phyloP scores from a whole-genome alignment of 2,113 vertebrate genomes.

The Brachypodius melanocephalos region DNA sequence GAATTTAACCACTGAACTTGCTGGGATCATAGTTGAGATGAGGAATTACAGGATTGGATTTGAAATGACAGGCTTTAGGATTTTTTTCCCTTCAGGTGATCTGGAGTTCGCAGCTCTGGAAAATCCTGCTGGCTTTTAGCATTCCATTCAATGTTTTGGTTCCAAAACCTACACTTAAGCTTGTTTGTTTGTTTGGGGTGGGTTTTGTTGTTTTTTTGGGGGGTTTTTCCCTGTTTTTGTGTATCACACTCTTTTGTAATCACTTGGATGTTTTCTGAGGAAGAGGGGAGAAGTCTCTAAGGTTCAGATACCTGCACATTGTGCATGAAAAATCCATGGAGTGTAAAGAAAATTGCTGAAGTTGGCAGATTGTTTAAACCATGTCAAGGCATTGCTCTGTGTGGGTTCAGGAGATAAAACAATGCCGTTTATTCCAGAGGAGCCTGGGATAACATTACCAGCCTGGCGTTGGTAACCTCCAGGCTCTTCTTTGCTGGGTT shows the following conservation, averaged over 20 bases:
- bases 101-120: background rate
- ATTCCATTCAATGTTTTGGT: background rate
- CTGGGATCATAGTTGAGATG: background rate
- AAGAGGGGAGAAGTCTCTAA: background rate
- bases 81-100: background rate
- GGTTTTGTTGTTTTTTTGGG: too few species aligned
- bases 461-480: background rate
- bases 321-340: background rate
- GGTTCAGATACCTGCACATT: background rate
- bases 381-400: slow-evolving; percentile 6
- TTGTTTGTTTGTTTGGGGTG: background rate
- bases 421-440: slow-evolving; percentile 31
- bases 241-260: background rate
- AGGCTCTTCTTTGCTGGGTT: background rate
- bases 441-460: slow-evolving; percentile 39
- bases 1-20: background rate
- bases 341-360: slow-evolving; percentile 10
- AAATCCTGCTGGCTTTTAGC: background rate
- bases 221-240: background rate
- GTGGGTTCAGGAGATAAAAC: background rate
- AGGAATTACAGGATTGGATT: background rate
- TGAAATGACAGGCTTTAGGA: background rate
- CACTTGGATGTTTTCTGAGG: background rate
- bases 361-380: background rate
- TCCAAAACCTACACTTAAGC: background rate